phyloP scores from a whole-genome alignment of 2,113 vertebrate genomes.

The Myiagra hebetior region DNA sequence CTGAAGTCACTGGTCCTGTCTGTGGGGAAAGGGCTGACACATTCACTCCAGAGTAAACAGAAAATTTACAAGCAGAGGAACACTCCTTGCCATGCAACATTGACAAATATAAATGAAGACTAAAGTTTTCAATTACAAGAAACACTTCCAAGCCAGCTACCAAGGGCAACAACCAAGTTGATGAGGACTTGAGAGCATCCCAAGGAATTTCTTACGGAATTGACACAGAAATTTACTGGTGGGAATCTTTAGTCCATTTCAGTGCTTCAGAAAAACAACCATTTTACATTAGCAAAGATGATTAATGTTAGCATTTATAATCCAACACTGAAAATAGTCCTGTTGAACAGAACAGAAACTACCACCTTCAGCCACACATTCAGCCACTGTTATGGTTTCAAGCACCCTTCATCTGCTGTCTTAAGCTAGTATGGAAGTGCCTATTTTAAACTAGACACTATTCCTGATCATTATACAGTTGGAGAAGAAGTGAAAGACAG shows the following conservation, averaged over 20 bases:
- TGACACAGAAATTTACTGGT: not conserved
- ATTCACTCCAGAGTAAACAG: not conserved
- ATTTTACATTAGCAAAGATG: not conserved
- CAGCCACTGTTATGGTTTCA: not conserved
- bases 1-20: not conserved
- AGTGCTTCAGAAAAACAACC: not conserved
- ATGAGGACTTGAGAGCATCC: not conserved
- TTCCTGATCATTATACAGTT: not conserved
- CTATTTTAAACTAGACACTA: not conserved
- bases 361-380: not conserved
- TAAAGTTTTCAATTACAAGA: constrained; percentile 19
- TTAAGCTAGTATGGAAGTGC: not conserved
- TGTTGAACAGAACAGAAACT: not conserved
- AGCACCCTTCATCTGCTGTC: not conserved
- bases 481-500: not conserved
- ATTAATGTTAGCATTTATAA: not conserved
- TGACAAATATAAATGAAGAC: constrained; percentile 1
- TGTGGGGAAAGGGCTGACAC: not conserved
- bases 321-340: not conserved
- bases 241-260: not conserved
- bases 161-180: not conserved
- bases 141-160: not conserved
- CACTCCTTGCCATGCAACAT: not conserved
- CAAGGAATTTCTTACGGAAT: not conserved
- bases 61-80: constrained; percentile 18